Percentiles rank a stretch among this genome's conserved stretches.
These are phyloP conservation scores for Melanotus villosus DNA, from an alignment of 2,888 invertebrate genomes.

Conservation along the genomic window DNA sequence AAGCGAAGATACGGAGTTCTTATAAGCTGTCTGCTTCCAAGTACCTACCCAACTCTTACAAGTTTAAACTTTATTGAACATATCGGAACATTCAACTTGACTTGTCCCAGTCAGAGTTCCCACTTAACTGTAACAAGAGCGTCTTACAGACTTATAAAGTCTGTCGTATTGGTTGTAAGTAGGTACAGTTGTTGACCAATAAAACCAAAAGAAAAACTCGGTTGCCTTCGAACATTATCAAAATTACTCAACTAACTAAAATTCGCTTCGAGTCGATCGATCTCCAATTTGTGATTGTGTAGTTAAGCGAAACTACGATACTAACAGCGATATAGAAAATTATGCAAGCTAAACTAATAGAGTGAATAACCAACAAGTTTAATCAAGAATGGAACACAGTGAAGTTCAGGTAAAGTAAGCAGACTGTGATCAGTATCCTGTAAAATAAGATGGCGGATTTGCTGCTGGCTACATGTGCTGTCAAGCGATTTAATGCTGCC, in stretches of 20 bases:
- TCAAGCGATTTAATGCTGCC: constrained; percentile 46
- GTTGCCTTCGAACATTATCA: too few relatives aligned
- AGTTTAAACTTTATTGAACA: constrained; percentile 53
- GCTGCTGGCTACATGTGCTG: constrained; percentile 45
- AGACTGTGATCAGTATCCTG: constrained; percentile 43
- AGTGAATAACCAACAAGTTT: constrained; percentile 34
- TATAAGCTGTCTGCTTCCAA: constrained; percentile 37
- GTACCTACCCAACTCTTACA: constrained; percentile 36
- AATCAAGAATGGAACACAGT: constrained; percentile 38
- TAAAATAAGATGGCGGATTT: constrained; percentile 48
- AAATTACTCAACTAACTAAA: too few relatives aligned
- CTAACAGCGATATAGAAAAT: constrained; percentile 10
- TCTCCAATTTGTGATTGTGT: too few relatives aligned
- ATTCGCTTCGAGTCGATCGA: too few relatives aligned
- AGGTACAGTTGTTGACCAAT: constrained; percentile 3
- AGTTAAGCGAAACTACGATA: too few relatives aligned
- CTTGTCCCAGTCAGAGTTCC: constrained; percentile 43
- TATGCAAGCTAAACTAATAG: constrained; percentile 39
- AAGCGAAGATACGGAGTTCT: constrained; percentile 29
- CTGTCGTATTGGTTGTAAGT: constrained; percentile 22
- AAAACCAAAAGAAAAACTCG: neutral
- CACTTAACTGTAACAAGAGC: constrained; percentile 42
- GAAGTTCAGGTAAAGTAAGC: constrained; percentile 40
- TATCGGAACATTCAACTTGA: constrained; percentile 51
- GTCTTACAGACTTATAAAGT: constrained; percentile 31